Evolutionary conservation across 2,888 invertebrate genomes (phyloP), one percentile per base, ranked within the genome.

Genomic region (Rhagonycha lutea): DNA sequence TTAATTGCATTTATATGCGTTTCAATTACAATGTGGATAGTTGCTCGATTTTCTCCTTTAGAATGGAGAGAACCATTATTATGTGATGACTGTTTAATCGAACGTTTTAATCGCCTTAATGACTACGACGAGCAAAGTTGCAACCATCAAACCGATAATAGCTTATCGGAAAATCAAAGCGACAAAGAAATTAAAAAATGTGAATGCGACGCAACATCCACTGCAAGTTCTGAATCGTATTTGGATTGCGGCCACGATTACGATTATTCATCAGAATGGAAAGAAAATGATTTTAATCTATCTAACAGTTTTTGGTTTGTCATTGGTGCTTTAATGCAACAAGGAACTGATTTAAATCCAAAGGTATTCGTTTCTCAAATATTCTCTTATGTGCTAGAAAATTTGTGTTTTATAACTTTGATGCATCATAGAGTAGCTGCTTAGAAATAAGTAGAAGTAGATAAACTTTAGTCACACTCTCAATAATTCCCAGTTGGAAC

Each of bases 281-380:
- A 92, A 74, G 93, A 94, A 88, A 96, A 96, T 89, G 94, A 95
- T 86, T 97, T 96, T 88, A 94, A 93, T 74, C 88, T 96, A 78
- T 92, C 93, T 82, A 96, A 98, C 89, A 96, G 96, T 82, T 95
- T 98, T 89, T 98, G 98, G 98, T 98, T 98, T 89, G 95, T 96
- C 81, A 96, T 98, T 63, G 98, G 98, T 28, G 97, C 97, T 26
- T 93, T 98, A 83, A 92, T 98, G 91, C 95, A 98, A 84, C 98
- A 98, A 88, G 97, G 96, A 79, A 96, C 96, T 77, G 96, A 96
- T 78, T 89, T 96, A 80, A 96, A 97, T 88, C 98, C 98, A 68
- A 98, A 94, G 95, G 96, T 96, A 90, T 8, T n/a, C n/a, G n/a
- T 5, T 47, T n/a, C 47, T n/a, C 5, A 0, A 47, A 2, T 47